Evolutionary conservation across 2,797 vertebrate species (phyloP), one percentile per base, ranked within the genome.

Genomic region (Argentina silus): DNA sequence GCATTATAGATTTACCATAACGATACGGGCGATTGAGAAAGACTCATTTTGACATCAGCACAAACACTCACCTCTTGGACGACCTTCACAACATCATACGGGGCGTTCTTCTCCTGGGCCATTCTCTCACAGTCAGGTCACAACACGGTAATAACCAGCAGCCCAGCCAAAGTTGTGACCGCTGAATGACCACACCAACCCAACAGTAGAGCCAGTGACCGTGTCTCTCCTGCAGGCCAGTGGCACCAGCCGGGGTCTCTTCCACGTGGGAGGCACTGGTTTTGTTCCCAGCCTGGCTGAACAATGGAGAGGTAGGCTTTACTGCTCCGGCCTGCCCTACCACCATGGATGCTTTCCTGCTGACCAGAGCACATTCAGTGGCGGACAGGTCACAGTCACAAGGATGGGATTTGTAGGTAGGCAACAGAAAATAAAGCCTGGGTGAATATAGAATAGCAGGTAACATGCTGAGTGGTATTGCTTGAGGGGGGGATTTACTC

Each of bases 11-110:
- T 53, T 17, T 42, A 12, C 5, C 5, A 23, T 11, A 56, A 1
- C 11, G 44, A 14, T 7, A 17, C 19, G 10, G 45, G 19, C 17
- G 5, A 21, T 12, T 19, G 43, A 44, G 2, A 70, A 11, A 10
- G 6, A 27, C 23, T 4, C 8, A 56, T n/a, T n/a, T n/a, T n/a
- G n/a, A n/a, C n/a, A 36, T 11, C 44, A 0, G 44, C n/a, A 23
- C 42, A 27, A 44, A 61, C 36, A 36, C 85, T 89, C 85, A 95
- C 95, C 93, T 93, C 89, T 76, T 92, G 86, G 72, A 91, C 92
- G 78, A 90, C 90, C 45, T 90, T 80, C 90, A 88, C 91, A 6
- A 45, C 67, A 17, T 90, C 88, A 0, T 89, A 90, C 43, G 87
- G 86, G 51, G 90, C 72, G 0, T 84, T 88, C 27, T 94, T 69